Percentiles rank a stretch among this genome's conserved stretches.
phyloP scores from a whole-genome alignment of 2,888 invertebrate species.

The Salpingus planirostris region DNA sequence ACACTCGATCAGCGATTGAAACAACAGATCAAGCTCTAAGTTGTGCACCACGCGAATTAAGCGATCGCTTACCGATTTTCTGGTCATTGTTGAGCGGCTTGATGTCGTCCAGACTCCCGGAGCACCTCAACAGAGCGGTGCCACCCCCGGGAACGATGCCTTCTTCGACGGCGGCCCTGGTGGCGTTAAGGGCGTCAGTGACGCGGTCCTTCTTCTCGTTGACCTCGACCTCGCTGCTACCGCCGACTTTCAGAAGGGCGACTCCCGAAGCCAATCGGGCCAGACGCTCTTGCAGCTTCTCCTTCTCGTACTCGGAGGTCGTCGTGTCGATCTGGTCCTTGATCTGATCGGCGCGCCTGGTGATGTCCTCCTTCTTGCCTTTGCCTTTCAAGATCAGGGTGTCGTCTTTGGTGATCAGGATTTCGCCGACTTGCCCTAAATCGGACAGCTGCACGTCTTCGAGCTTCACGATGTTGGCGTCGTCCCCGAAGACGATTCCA shows the following conservation, averaged over 20 bases:
- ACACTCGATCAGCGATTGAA: conserved; percentile 13
- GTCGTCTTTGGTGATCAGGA: conserved; percentile 44
- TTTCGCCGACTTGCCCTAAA: conserved; percentile 43
- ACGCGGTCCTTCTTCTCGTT: conserved; percentile 45
- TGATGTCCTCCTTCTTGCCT: conserved; percentile 40
- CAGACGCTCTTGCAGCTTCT: conserved; percentile 44
- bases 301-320: conserved; percentile 44
- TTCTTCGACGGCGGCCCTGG: conserved; percentile 45
- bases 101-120: conserved; percentile 32
- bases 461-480: conserved; percentile 41
- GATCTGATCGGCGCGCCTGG: conserved; percentile 39
- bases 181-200: conserved; percentile 44
- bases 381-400: conserved; percentile 41
- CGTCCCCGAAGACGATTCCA: conserved; percentile 42
- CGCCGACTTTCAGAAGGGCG: conserved; percentile 44
- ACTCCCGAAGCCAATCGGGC: conserved; percentile 44
- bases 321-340: conserved; percentile 41
- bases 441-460: conserved; percentile 40
- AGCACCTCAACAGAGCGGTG: conserved; percentile 41
- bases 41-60: conserved; percentile 1
- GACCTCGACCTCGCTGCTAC: conserved; percentile 44
- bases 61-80: conserved; percentile 34
- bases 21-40: too few relatives aligned
- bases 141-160: conserved; percentile 47
- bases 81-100: conserved; percentile 39